Evolutionary conservation across 2,888 invertebrate species (phyloP), one percentile per base, ranked within the genome.

Genomic region (Cerastis leucographa): DNA sequence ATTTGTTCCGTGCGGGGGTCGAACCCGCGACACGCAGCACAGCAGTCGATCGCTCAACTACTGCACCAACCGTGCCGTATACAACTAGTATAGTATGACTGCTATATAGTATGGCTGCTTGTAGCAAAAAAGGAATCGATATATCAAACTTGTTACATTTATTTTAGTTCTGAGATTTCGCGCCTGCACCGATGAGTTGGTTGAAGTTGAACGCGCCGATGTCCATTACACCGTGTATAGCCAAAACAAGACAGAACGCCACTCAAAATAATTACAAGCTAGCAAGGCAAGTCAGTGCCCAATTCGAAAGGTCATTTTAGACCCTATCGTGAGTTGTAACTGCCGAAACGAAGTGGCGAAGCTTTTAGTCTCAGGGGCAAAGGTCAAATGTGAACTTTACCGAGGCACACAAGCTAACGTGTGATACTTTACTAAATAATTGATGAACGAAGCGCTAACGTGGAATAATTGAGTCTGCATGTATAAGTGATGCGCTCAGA

Each of bases 381-480:
- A 87, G 84, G 87, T 83, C 56, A 75, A 71, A 80, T 80, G 79
- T 82, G 59, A 76, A 64, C 44, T 62, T 76, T 66, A 73, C 8
- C 42, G 61, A 40, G 68, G 67, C 59, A 74, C 40, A 69, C 69
- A 66, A 66, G 49, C 59, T 59, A 59, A 77, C 64, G 51, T 59
- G 69, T 69, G 42, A 80, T 80, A 81, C 74, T 85, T 71, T 69
- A 51, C 51, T 81, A 70, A 85, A 87, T 87, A 80, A 82, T 83
- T 80, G 68, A 87, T 85, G 73, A 69, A 78, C 66, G 72, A 78
- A 76, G 84, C 71, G 79, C 70, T 84, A 75, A 87, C 74, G 54
- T 70, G 54, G 78, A 77, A 84, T 85, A 84, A 85, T 79, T 82
- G 77, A 84, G 71, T 82, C n/a, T 74, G 22, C 72, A 64, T 81